Conservation (phyloP, 2,797 vertebrate genomes). For the Dromococcyx pavoninus region DNA sequence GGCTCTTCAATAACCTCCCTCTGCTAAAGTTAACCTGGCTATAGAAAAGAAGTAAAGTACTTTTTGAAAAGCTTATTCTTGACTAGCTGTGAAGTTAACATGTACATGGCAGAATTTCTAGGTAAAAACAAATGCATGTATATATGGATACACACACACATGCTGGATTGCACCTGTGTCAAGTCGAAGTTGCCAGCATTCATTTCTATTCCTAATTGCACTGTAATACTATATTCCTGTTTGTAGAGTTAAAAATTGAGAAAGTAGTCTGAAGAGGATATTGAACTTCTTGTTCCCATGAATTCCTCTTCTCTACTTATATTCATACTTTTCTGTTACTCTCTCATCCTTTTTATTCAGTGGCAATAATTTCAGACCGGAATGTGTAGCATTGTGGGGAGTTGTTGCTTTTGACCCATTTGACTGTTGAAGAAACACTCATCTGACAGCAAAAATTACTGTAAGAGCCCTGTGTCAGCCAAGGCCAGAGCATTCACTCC, state of each 20-base stretch:
- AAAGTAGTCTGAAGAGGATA: neutral
- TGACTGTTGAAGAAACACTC: neutral
- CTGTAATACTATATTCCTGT: neutral
- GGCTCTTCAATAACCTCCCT: neutral
- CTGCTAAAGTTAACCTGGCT: neutral
- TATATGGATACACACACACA: neutral
- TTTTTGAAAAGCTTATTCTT: neutral
- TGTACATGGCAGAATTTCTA: neutral
- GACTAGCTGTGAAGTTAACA: neutral
- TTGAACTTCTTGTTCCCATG: neutral
- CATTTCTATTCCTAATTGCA: neutral
- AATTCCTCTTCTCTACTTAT: neutral
- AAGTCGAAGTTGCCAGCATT: neutral
- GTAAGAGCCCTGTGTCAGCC: neutral
- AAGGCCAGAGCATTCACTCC: neutral
- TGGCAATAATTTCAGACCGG: neutral
- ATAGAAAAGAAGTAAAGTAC: neutral
- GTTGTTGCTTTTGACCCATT: neutral
- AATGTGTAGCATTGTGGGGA: neutral
- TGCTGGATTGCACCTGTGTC: neutral
- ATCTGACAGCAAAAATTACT: neutral
- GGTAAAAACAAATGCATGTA: neutral
- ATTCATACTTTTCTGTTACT: neutral
- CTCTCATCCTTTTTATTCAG: neutral
- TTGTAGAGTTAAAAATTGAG: neutral